Evolutionary conservation across 2,797 vertebrate species (phyloP).

Genomic region (Pangasius djambal): DNA sequence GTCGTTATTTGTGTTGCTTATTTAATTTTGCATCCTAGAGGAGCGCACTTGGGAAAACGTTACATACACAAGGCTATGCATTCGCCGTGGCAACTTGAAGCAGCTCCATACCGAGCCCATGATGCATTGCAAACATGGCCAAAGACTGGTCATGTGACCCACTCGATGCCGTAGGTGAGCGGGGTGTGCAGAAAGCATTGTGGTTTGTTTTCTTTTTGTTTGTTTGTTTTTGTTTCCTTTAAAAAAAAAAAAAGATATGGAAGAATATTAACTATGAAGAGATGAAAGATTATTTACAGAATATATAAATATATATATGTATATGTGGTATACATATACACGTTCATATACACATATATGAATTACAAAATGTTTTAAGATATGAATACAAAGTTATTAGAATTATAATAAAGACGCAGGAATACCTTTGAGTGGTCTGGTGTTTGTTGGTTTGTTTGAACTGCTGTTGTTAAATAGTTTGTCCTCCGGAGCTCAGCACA

Average conservation of each 20-base stretch:
- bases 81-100: constrained; percentile 21
- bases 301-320: constrained; percentile 75
- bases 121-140: not conserved
- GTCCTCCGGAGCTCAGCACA: no score
- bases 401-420: constrained; percentile 83
- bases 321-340: constrained; percentile 77
- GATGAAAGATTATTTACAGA: constrained; percentile 78
- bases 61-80: constrained; percentile 32
- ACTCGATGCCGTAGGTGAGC: constrained; percentile 57
- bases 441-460: not conserved
- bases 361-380: constrained; percentile 85
- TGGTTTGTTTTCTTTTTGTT: constrained; percentile 56
- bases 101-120: constrained; percentile 15
- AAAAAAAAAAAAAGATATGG: constrained; percentile 57
- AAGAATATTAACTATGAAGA: constrained; percentile 67
- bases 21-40: not conserved
- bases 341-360: constrained; percentile 76
- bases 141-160: constrained; percentile 13
- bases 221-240: constrained; percentile 70
- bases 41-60: not conserved
- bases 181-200: constrained; percentile 76
- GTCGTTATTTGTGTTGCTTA: not conserved
- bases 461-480: not conserved
- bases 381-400: constrained; percentile 78
- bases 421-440: constrained; percentile 66